phyloP scores from a whole-genome alignment of 2,113 vertebrate genomes.

The Elephantulus edwardii region DNA sequence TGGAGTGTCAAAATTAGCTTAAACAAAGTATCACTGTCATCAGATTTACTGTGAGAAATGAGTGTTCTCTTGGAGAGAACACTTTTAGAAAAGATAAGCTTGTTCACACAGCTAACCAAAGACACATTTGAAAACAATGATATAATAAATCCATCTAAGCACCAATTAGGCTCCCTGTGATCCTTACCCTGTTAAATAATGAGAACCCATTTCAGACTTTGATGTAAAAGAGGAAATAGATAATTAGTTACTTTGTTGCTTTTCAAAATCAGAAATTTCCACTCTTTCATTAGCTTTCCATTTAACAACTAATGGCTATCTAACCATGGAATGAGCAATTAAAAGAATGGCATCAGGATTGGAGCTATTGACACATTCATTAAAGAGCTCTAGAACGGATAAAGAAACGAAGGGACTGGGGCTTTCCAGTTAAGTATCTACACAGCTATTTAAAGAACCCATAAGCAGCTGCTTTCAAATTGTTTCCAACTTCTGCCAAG shows the following conservation, averaged over 20 bases:
- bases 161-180: background rate
- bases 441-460: background rate
- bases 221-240: constrained; percentile 57
- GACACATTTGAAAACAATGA: constrained; percentile 3
- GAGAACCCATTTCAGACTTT: constrained; percentile 42
- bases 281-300: constrained; percentile 55
- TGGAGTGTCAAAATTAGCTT: constrained; percentile 10
- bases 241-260: constrained; percentile 41
- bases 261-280: constrained; percentile 61
- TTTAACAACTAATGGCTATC: constrained; percentile 33
- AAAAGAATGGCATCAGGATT: constrained; percentile 3
- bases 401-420: background rate
- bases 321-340: background rate
- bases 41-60: constrained; percentile 3
- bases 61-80: background rate
- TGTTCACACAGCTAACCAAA: background rate
- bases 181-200: background rate
- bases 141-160: constrained; percentile 29
- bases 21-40: background rate
- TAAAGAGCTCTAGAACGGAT: constrained; percentile 22
- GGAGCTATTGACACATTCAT: constrained; percentile 24
- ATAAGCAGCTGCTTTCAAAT: background rate
- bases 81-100: background rate
- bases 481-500: background rate
- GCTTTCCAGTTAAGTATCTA: background rate